Conservation (phyloP, 2,888 invertebrate species). For the Zele albiditarsus region DNA sequence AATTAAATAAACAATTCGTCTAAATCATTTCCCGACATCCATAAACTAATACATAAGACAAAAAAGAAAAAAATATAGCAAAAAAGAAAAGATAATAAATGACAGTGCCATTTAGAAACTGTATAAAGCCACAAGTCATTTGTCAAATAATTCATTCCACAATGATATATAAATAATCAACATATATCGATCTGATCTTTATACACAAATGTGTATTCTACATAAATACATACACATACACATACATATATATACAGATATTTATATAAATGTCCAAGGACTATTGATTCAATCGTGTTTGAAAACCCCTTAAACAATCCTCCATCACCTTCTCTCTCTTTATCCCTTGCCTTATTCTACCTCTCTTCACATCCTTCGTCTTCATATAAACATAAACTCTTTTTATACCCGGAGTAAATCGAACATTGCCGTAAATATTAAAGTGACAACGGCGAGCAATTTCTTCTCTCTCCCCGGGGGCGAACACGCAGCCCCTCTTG, state of each 20-base stretch:
- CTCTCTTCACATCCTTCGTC: not conserved
- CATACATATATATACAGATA: not conserved
- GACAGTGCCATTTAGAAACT: not conserved
- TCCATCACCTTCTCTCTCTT: not conserved
- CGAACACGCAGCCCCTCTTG: slow-evolving; percentile 21
- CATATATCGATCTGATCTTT: not conserved
- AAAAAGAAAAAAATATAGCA: not conserved
- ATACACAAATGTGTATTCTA: slow-evolving; percentile 9
- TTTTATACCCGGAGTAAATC: not conserved
- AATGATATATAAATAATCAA: slow-evolving; percentile 16
- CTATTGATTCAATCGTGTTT: slow-evolving; percentile 10
- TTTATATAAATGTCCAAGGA: not conserved
- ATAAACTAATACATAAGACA: not conserved
- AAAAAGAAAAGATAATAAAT: not conserved
- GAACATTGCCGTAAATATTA: slow-evolving; percentile 23
- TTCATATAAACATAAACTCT: not conserved
- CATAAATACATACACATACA: too few species aligned
- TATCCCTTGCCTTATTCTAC: not conserved
- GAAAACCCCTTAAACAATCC: slow-evolving; percentile 6
- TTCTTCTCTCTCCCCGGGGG: slow-evolving; percentile 34
- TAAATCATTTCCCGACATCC: too few species aligned
- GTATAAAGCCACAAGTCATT: slow-evolving; percentile 13
- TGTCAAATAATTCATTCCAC: slow-evolving; percentile 14
- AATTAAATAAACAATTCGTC: too few species aligned
- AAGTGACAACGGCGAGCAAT: slow-evolving; percentile 27